Base-by-base conservation (phyloP, 2,797 vertebrate genomes). In the Hippoglossus hippoglossus region DNA sequence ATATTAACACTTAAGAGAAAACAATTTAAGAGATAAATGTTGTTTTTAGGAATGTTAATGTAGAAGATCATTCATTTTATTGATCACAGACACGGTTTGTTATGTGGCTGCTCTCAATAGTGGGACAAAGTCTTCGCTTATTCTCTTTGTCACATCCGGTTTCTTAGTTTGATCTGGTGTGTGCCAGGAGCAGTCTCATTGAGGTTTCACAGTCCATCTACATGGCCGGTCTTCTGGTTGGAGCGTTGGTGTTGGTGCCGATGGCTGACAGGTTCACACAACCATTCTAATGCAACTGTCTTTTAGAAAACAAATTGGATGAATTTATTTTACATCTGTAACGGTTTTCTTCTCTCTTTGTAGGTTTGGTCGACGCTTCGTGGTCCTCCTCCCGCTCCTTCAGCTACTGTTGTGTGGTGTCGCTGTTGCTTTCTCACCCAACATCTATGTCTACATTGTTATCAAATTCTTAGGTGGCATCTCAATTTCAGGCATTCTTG, bases 201-300 rank as follows among this genome's bases (percentile, higher is more conserved):
- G 93, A 96, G 68, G 92, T 93, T 1, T 94, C 95, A 0, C 96
- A 97, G 87, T 95, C 96, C 0, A 44, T 97, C 79, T 97, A 92
- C 93, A 97, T 98, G 96, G 47, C 84, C 0, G 96, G 97, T 5
- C 92, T 98, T 18, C 88, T 99, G 3, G 21, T 93, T 1, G 97
- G 97, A 65, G 86, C 95, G 0, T 21, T 97, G 21, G 67, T 95
- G 62, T 93, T 96, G 26, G 96, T 97, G 3, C 91, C 91, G 0
- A 83, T 98, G 76, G 94, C 96, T 71, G 96, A 97, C 93, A 91
- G 95, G 96, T 98, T 91, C 13, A 5, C 4, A 22, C 9, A 18
- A 19, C 39, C 11, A 36, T 36, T 36, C 34, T 36, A 36, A 41
- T 1, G 4, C 39, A 15, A 12, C 15, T 13, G 4, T 15, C 39